Evolutionary conservation across 2,888 invertebrate species (phyloP).

Genomic region (Pheosia gnoma): DNA sequence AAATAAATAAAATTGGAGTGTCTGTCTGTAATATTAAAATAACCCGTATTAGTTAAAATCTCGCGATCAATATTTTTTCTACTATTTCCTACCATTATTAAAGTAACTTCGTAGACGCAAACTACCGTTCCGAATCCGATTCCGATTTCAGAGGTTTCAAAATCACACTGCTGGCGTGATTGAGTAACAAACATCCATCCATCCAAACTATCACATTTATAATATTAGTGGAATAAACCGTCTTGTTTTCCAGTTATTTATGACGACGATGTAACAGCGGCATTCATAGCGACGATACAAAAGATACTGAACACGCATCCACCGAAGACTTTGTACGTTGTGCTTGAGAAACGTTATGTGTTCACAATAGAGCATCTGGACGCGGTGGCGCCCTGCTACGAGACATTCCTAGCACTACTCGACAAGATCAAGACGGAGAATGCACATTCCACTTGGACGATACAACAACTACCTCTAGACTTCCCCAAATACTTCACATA

Average conservation of each 20-base stretch:
- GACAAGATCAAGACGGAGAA: slow-evolving; percentile 77
- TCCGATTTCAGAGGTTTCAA: no score
- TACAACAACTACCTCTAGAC: slow-evolving; percentile 86
- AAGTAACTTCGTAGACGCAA: no score
- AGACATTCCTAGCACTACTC: slow-evolving; percentile 88
- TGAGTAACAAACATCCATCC: no score
- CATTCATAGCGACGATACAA: slow-evolving; percentile 89
- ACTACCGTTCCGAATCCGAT: no score
- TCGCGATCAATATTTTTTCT: no score
- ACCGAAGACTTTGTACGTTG: slow-evolving; percentile 88
- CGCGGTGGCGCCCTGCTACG: slow-evolving; percentile 93
- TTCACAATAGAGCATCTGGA: slow-evolving; percentile 92
- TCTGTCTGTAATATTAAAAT: no score
- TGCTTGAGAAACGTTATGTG: slow-evolving; percentile 93
- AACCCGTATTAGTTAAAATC: no score
- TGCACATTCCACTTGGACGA: slow-evolving; percentile 76
- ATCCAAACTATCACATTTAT: no score
- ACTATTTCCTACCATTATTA: no score
- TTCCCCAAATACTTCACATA: slow-evolving; percentile 93
- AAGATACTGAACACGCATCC: slow-evolving; percentile 85
- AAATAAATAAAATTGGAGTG: no score
- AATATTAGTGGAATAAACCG: no score
- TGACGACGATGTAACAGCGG: slow-evolving; percentile 91
- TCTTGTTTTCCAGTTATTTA: slow-evolving; percentile 88
- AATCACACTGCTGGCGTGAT: no score